phyloP scores from a whole-genome alignment of 2,888 invertebrate genomes.

The Steromphala cineraria region DNA sequence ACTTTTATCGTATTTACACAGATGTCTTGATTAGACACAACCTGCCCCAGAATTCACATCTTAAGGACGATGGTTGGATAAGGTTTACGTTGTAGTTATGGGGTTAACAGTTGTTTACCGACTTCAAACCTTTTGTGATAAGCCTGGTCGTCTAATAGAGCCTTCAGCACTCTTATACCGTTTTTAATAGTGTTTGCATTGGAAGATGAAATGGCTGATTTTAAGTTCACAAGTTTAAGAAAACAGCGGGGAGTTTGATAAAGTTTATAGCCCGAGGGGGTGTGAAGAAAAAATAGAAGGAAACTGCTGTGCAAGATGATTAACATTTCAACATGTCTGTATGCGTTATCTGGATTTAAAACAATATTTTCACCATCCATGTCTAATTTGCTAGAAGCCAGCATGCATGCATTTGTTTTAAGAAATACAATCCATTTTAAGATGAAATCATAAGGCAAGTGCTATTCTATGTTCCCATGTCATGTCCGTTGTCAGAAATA shows the following conservation, averaged over 20 bases:
- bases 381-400: too few relatives aligned
- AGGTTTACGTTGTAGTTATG: too few relatives aligned
- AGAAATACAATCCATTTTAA: too few relatives aligned
- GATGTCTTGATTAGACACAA: background rate
- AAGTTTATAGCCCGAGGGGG: background rate
- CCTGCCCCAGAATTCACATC: background rate
- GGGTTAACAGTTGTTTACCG: too few relatives aligned
- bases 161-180: background rate
- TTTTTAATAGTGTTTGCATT: background rate
- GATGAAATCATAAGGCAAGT: too few relatives aligned
- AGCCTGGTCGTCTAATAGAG: background rate
- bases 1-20: background rate
- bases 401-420: too few relatives aligned
- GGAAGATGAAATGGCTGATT: constrained; percentile 1
- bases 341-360: too few relatives aligned
- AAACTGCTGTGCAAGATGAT: too few relatives aligned
- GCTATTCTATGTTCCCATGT: too few relatives aligned
- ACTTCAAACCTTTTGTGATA: background rate
- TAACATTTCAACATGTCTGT: too few relatives aligned
- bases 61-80: background rate
- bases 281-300: background rate
- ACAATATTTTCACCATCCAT: too few relatives aligned
- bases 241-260: constrained; percentile 1
- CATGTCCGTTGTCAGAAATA: too few relatives aligned
- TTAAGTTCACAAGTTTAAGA: constrained; percentile 1